Conservation (phyloP, 1,140 invertebrate species). For the Lasaia peninsularis region DNA sequence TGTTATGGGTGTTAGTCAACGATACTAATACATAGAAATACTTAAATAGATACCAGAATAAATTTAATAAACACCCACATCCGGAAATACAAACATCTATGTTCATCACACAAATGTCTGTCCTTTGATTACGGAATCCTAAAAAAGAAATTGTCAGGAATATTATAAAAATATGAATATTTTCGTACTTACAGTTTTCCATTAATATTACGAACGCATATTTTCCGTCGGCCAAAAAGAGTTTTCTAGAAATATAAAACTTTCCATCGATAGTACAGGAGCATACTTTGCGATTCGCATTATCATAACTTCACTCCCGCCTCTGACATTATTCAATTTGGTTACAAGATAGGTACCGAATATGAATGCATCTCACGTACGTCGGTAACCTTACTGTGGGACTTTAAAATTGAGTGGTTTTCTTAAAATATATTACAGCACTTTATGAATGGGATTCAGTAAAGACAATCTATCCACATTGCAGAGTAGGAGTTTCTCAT, state of each 20-base stretch:
- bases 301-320: slow-evolving; percentile 64
- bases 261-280: slow-evolving; percentile 13
- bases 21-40: too few species aligned
- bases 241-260: slow-evolving; percentile 22
- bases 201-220: slow-evolving; percentile 25
- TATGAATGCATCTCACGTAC: slow-evolving; percentile 47
- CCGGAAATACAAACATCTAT: too few species aligned
- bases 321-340: slow-evolving; percentile 70
- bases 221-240: slow-evolving; percentile 38
- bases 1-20: too few species aligned
- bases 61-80: too few species aligned
- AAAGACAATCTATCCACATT: too few species aligned
- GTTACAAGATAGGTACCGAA: slow-evolving; percentile 56
- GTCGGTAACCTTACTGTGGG: slow-evolving; percentile 33
- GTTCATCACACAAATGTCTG: too few species aligned
- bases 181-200: neutral
- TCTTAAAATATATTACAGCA: slow-evolving; percentile 16
- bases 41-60: too few species aligned
- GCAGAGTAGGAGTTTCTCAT: too few species aligned
- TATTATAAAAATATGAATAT: neutral
- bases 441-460: neutral
- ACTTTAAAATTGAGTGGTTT: slow-evolving; percentile 45
- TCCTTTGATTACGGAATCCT: too few species aligned
- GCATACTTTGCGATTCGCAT: slow-evolving; percentile 30
- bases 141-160: too few species aligned